phyloP scores from a whole-genome alignment of 2,113 vertebrate species.

The Callipepla squamata region DNA sequence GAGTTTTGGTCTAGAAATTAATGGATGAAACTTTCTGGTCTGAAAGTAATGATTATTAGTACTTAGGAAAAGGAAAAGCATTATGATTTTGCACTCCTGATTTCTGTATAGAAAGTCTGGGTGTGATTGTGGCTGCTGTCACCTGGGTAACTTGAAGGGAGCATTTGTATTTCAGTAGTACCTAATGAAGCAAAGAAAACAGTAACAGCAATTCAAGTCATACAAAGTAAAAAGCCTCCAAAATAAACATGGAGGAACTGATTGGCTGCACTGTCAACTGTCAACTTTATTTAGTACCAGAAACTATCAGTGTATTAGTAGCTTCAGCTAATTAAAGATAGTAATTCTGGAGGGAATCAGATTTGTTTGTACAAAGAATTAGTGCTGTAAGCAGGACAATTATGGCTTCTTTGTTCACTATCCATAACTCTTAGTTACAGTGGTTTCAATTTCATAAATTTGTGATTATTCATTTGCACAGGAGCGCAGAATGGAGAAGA shows the following conservation, averaged over 20 bases:
- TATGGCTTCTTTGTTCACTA: not conserved
- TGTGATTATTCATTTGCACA: constrained; percentile 25
- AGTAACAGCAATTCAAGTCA: not conserved
- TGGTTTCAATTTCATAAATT: not conserved
- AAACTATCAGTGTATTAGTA: not conserved
- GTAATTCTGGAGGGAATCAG: not conserved
- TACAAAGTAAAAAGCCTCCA: not conserved
- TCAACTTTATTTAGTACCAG: not conserved
- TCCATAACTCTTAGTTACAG: not conserved
- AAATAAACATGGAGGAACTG: not conserved
- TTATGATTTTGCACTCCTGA: not conserved
- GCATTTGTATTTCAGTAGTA: not conserved
- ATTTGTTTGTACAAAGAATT: not conserved
- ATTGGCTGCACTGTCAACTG: not conserved
- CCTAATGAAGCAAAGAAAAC: not conserved
- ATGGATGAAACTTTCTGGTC: not conserved
- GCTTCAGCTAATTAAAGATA: not conserved
- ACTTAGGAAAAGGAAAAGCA: not conserved
- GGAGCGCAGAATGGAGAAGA: constrained; percentile 93
- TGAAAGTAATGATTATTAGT: not conserved
- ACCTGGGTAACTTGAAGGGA: not conserved
- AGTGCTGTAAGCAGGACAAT: not conserved
- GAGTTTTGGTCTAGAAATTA: not conserved
- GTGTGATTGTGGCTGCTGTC: not conserved
- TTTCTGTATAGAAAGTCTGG: not conserved